These are phyloP conservation scores for Cynocephalus volans DNA, from an alignment of 2,113 vertebrate genomes.

Conservation along the genomic window DNA sequence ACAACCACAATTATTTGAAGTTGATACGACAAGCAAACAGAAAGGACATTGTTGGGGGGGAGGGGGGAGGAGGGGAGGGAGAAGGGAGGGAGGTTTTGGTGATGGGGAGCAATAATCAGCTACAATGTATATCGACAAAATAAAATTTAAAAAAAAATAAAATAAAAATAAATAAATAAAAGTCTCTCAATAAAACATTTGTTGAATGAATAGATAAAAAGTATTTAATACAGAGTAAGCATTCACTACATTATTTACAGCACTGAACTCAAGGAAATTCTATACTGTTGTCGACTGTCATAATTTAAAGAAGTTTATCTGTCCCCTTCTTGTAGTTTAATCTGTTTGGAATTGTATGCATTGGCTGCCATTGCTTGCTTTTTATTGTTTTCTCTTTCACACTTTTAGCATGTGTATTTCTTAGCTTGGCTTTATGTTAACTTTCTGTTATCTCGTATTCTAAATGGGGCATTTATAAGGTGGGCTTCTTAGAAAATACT, in stretches of 20 bases:
- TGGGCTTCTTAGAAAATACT: not conserved
- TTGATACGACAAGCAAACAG: too few species aligned
- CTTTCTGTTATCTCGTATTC: slow-evolving; percentile 5
- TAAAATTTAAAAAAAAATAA: too few species aligned
- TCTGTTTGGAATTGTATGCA: not conserved
- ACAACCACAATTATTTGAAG: too few species aligned
- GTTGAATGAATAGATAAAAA: not conserved
- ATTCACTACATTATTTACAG: slow-evolving; percentile 16
- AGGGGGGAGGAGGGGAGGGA: too few species aligned
- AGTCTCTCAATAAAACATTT: not conserved
- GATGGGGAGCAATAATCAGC: too few species aligned
- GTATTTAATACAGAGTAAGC: not conserved
- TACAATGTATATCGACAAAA: too few species aligned
- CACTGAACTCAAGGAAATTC: not conserved
- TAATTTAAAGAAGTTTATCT: not conserved
- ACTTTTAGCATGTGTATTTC: not conserved
- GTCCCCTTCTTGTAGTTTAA: slow-evolving; percentile 5
- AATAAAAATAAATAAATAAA: too few species aligned
- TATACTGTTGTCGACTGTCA: not conserved
- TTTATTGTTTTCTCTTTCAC: slow-evolving; percentile 45
- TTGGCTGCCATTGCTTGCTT: not conserved
- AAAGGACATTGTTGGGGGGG: too few species aligned
- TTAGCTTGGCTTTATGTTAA: slow-evolving; percentile 23
- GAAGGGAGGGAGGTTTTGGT: too few species aligned
- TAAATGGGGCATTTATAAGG: not conserved